phyloP scores from a whole-genome alignment of 2,797 vertebrate species.

The Acanthurus leucopareius region DNA sequence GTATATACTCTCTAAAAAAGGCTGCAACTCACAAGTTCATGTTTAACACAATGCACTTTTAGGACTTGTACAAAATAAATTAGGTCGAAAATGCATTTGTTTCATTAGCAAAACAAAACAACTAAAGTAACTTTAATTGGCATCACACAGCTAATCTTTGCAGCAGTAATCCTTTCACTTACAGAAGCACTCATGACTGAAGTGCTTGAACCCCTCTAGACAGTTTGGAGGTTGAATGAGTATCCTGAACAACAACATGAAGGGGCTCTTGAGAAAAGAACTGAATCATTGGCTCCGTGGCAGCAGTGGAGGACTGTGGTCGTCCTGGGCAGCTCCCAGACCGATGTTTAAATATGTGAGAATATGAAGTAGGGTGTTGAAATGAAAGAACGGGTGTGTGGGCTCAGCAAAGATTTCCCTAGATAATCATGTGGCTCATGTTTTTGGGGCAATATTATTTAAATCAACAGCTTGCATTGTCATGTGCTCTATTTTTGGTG shows the following conservation, averaged over 20 bases:
- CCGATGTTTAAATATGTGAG: conserved; percentile 54
- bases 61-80: conserved; percentile 2
- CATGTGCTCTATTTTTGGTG: conserved; percentile 38
- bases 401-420: conserved; percentile 48
- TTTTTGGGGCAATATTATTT: conserved; percentile 45
- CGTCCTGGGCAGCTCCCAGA: conserved; percentile 64
- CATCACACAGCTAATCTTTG: conserved; percentile 44
- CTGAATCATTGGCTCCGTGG: conserved; percentile 50
- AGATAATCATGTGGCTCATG: conserved; percentile 52
- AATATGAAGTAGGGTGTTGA: conserved; percentile 54
- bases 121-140: conserved; percentile 50
- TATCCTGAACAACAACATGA: conserved; percentile 59
- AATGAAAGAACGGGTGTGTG: conserved; percentile 52
- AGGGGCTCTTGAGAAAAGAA: conserved; percentile 73
- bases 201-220: conserved; percentile 61
- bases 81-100: conserved; percentile 4
- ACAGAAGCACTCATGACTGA: conserved; percentile 56
- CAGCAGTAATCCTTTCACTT: conserved; percentile 51
- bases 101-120: background rate
- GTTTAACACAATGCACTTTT: background rate
- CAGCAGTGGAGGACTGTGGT: conserved; percentile 44
- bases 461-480: conserved; percentile 67
- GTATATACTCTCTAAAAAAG: too few relatives aligned
- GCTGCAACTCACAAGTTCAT: background rate
- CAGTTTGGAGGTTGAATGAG: conserved; percentile 46